These are phyloP conservation scores for Eupristina koningsbergeri DNA, from an alignment of 1,140 invertebrate species.

Conservation along the genomic window DNA sequence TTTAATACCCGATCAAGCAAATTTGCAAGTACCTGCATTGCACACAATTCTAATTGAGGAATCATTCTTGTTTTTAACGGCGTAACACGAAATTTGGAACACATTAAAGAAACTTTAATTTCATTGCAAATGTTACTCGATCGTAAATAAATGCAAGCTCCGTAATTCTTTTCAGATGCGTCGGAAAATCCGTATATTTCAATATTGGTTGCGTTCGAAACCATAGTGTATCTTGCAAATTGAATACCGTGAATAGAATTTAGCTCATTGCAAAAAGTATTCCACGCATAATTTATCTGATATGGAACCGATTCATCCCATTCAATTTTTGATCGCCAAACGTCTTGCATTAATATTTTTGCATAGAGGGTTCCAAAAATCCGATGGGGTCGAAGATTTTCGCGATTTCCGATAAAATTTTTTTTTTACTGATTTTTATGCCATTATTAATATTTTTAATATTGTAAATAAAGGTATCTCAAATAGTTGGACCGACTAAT, in stretches of 20 bases:
- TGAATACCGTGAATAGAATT: too few species aligned
- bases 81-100: constrained; percentile 37
- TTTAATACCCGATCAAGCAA: too few species aligned
- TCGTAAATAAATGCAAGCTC: too few species aligned
- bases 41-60: constrained; percentile 44
- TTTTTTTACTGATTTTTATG: constrained; percentile 14
- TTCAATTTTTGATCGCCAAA: constrained; percentile 25
- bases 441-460: neutral
- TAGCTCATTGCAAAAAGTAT: constrained; percentile 27
- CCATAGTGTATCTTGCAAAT: constrained; percentile 8
- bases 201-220: neutral
- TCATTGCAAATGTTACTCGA: neutral
- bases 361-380: too few species aligned
- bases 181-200: constrained; percentile 50
- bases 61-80: constrained; percentile 35
- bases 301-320: constrained; percentile 46
- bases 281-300: constrained; percentile 26
- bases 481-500: constrained; percentile 9
- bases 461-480: constrained; percentile 9
- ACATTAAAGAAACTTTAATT: constrained; percentile 7
- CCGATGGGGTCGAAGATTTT: too few species aligned
- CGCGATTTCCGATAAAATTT: too few species aligned
- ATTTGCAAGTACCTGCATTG: too few species aligned
- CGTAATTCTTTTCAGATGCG: constrained; percentile 35
- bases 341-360: constrained; percentile 42